Base-by-base conservation (phyloP, 2,113 vertebrate genomes). In the Campylomormyrus numenius region DNA sequence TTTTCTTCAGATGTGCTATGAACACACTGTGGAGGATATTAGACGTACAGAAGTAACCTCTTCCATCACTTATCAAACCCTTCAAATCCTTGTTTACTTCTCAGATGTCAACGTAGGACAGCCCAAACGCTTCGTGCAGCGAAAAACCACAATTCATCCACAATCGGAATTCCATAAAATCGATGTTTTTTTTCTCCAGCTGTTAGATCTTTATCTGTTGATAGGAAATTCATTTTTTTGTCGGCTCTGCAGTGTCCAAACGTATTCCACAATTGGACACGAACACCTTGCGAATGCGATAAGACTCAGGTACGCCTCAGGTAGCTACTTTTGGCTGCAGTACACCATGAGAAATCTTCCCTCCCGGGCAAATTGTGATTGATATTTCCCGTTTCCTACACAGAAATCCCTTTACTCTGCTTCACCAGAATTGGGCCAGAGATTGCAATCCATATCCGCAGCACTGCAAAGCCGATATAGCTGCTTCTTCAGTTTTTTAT, bases 51-150 rank as follows among this genome's bases (percentile, higher is more conserved):
- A 90, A 21, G n/a, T 11, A 85, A 49, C 35, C 42, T 86, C 42
- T 90, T 70, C 52, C 27, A 0, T 49, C 84, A 58, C 31, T 48
- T 31, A 49, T 66, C 50, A 24, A 89, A 42, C 19, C 89, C 52
- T 85, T 90, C 89, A 89, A 35, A 89, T 45, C 27, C 35, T 83
- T 39, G 49, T 49, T 83, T 84, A 53, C 50, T 49, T 42, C 74
- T 74, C 88, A 39, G 46, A 84, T 56, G 83, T 49, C 50, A 84
- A 48, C 10, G 2, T 17, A 42, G n/a, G 46, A 10, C 24, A 58
- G 27, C 62, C 19, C 39, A 48, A 70, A 89, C 0, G 31, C 74
- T 42, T 77, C 19, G 35, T 49, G 74, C 88, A 80, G 74, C 11
- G 35, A n/a, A 70, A 35, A 89, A 80, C 19, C 35, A 48, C 48